Base-by-base conservation (phyloP, 2,113 vertebrate species). In the Panurus biarmicus region DNA sequence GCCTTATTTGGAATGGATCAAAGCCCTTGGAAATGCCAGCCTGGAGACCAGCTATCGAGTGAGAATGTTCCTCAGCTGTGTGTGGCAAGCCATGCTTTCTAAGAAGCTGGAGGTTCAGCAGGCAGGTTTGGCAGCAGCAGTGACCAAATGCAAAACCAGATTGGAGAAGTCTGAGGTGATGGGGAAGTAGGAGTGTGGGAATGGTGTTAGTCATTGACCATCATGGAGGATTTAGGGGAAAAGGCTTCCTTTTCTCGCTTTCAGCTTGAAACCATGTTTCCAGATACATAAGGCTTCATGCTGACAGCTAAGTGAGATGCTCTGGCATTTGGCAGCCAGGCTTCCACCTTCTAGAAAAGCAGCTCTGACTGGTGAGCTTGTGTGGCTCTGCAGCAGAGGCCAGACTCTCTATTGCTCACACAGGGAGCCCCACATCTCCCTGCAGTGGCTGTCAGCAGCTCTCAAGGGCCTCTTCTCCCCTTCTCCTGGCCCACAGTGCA, bases 1-100 rank as follows among this genome's bases (percentile, higher is more conserved):
- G 95, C 91, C 75, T 95, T 93, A 80, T 87, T 97, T 97, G 89
- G 96, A 95, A 80, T 91, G 83, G 76, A 95, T 93, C 85, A 97
- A 94, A 94, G 83, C 70, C 87, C 81, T 90, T 53, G 85, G 76
- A 95, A 94, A 77, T 62, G 72, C 70, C 28, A 28, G 75, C 54
- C 62, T 66, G 72, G 94, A 90, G 79, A 61, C 78, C 76, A 65
- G 84, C 76, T 85, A 19, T 13, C 7, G 83, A 87, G 80, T 10
- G 20, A 80, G 87, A 71, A 5, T 7, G 1, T 44, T 79, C n/a
- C 28, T 57, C 25, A 61, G 78, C 13, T 0, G 1, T 6, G 33
- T 36, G 48, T 14, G 50, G 67, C 3, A 7, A 12, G 66, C 24
- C 24, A 12, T 17, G 40, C 86, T 90, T 77, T 87, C 7, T 12